phyloP scores from a whole-genome alignment of 1,140 invertebrate species.

The Drosophila kurseongensis region DNA sequence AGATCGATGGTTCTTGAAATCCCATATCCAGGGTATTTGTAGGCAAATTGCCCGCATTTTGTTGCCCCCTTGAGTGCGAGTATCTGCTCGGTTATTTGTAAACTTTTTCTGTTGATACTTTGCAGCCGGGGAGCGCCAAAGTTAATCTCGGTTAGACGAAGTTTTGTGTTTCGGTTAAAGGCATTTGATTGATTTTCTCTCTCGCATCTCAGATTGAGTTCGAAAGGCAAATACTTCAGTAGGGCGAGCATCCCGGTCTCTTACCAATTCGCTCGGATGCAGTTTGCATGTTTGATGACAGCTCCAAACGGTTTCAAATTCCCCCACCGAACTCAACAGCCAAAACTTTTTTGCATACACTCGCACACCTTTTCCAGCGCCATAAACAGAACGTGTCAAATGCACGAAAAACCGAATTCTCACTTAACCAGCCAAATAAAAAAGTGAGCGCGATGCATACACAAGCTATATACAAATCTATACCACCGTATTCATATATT shows the following conservation, averaged over 20 bases:
- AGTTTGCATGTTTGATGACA: slow-evolving; percentile 63
- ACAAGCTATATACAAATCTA: slow-evolving; percentile 28
- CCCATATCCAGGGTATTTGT: slow-evolving; percentile 33
- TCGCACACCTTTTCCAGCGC: slow-evolving; percentile 32
- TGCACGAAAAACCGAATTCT: slow-evolving; percentile 66
- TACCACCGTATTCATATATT: slow-evolving; percentile 15
- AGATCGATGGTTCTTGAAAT: slow-evolving; percentile 30
- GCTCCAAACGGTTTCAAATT: slow-evolving; percentile 29
- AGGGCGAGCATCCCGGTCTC: slow-evolving; percentile 25
- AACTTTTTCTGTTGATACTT: slow-evolving; percentile 37
- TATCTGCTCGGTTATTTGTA: slow-evolving; percentile 48
- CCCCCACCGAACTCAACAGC: slow-evolving; percentile 9
- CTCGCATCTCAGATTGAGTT: slow-evolving; percentile 24
- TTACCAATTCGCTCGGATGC: slow-evolving; percentile 54
- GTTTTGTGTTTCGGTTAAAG: slow-evolving; percentile 41
- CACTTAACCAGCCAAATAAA: slow-evolving; percentile 33
- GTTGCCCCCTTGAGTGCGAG: slow-evolving; percentile 47
- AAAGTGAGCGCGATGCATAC: slow-evolving; percentile 16
- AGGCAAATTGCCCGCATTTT: slow-evolving; percentile 55
- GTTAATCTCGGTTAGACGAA: slow-evolving; percentile 48
- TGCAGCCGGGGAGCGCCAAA: slow-evolving; percentile 10
- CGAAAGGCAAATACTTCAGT: slow-evolving; percentile 39
- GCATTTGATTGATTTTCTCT: slow-evolving; percentile 45
- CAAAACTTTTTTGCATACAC: slow-evolving; percentile 32
- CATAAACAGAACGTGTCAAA: slow-evolving; percentile 67